Percentiles rank a stretch among this genome's conserved stretches.
These are phyloP conservation scores for Hycleus cichorii DNA, from an alignment of 1,140 invertebrate species.

Conservation along the genomic window DNA sequence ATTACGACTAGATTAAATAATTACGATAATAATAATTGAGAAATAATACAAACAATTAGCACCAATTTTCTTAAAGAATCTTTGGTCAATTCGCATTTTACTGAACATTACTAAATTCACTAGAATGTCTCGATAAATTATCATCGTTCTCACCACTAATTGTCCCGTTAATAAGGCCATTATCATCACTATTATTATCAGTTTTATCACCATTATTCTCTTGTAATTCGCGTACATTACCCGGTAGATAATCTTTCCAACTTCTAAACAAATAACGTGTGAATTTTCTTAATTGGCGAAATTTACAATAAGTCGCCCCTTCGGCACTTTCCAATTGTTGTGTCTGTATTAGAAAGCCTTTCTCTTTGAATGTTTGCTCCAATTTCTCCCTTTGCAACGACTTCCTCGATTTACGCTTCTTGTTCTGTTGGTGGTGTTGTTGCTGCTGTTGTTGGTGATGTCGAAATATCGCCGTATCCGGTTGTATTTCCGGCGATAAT, in stretches of 20 bases:
- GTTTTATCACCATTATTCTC: slow-evolving; percentile 12
- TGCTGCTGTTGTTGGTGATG: too few species aligned
- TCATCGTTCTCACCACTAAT: slow-evolving; percentile 14
- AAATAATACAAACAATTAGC: not conserved
- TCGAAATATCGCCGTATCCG: slow-evolving; percentile 31
- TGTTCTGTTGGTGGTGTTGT: slow-evolving; percentile 18
- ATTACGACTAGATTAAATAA: slow-evolving; percentile 12
- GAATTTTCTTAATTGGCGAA: slow-evolving; percentile 82
- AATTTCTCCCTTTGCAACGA: slow-evolving; percentile 78
- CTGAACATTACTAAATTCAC: slow-evolving; percentile 18
- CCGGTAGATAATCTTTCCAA: slow-evolving; percentile 88
- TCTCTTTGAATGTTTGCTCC: slow-evolving; percentile 87
- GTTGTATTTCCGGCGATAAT: slow-evolving; percentile 41
- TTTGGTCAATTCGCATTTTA: slow-evolving; percentile 12
- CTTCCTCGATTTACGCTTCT: slow-evolving; percentile 70
- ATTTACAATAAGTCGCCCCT: slow-evolving; percentile 89
- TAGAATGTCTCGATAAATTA: slow-evolving; percentile 22
- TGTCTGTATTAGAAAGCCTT: slow-evolving; percentile 86
- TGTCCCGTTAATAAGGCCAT: not conserved
- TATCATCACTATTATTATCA: slow-evolving; percentile 8
- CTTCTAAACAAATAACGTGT: slow-evolving; percentile 85
- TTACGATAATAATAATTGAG: not conserved
- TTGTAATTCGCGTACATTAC: slow-evolving; percentile 49
- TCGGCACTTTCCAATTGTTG: slow-evolving; percentile 86
- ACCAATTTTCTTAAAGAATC: not conserved